A percentile compares a stretch with the other conserved stretches of the same genome.
Evolutionary conservation across 2,113 vertebrate genomes (phyloP).

Genomic region (Forbesichthys agassizii): DNA sequence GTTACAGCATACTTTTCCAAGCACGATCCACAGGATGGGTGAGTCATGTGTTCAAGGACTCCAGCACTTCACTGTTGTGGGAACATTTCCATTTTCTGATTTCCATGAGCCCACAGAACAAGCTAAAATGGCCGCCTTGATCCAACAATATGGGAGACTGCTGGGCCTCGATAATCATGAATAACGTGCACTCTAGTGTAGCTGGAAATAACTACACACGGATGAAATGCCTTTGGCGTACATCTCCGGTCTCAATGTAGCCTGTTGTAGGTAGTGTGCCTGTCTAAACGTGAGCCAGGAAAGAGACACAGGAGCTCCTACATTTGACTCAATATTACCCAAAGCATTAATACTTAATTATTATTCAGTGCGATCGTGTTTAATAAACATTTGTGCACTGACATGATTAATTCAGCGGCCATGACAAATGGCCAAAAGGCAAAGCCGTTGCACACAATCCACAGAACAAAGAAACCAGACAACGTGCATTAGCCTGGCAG

Average conservation of each 20-base stretch:
- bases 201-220: constrained; percentile 56
- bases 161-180: constrained; percentile 44
- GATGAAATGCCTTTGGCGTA: constrained; percentile 33
- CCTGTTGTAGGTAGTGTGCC: constrained; percentile 3
- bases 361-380: neutral
- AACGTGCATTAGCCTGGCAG: constrained; percentile 7
- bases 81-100: constrained; percentile 77
- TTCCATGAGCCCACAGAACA: constrained; percentile 69
- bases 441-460: neutral
- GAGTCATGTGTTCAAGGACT: constrained; percentile 74
- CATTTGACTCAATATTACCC: neutral
- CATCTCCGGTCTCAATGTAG: constrained; percentile 3
- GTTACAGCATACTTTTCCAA: constrained; percentile 64
- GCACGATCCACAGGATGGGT: constrained; percentile 70
- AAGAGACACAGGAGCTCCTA: neutral
- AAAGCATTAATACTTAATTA: neutral
- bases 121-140: constrained; percentile 73
- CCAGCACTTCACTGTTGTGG: constrained; percentile 57
- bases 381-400: neutral
- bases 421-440: constrained; percentile 8
- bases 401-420: neutral
- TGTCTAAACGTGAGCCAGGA: constrained; percentile 4
- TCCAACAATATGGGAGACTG: constrained; percentile 43
- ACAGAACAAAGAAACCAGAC: constrained; percentile 15
- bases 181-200: constrained; percentile 33